Conservation (phyloP, 2,113 vertebrate species). For the Hydropotes inermis region DNA sequence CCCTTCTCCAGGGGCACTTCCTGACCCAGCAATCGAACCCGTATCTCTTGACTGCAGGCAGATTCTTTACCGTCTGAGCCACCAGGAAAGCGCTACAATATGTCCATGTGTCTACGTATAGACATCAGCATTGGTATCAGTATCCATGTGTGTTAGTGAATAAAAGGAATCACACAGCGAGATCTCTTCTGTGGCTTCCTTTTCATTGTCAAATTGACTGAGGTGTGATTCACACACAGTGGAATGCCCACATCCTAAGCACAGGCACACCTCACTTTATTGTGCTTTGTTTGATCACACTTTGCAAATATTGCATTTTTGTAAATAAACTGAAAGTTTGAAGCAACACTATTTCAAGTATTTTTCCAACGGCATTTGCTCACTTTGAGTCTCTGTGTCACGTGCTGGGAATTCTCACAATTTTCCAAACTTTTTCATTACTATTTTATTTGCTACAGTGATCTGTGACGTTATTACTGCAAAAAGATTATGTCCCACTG, state of each 20-base stretch:
- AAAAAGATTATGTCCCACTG: background rate
- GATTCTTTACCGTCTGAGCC: too few relatives aligned
- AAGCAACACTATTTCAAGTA: background rate
- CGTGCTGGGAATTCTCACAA: background rate
- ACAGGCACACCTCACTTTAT: background rate
- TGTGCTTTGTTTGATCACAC: background rate
- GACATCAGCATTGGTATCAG: accelerated
- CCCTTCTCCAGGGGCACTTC: background rate
- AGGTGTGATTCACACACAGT: background rate
- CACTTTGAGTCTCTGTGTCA: background rate
- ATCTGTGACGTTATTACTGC: background rate
- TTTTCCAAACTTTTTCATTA: background rate
- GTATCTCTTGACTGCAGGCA: too few relatives aligned
- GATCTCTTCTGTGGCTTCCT: background rate
- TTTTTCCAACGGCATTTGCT: too few relatives aligned
- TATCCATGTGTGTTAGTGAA: background rate
- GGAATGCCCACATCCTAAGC: background rate
- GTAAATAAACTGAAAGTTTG: background rate
- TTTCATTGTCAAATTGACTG: background rate
- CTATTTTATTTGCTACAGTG: background rate
- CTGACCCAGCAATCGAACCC: too few relatives aligned
- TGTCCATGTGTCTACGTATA: accelerated
- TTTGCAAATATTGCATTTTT: background rate
- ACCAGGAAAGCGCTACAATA: too few relatives aligned
- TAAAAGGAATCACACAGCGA: background rate